Evolutionary conservation across 2,113 vertebrate genomes (phyloP).

Genomic region (Boulengeromyrus knoepffleri): DNA sequence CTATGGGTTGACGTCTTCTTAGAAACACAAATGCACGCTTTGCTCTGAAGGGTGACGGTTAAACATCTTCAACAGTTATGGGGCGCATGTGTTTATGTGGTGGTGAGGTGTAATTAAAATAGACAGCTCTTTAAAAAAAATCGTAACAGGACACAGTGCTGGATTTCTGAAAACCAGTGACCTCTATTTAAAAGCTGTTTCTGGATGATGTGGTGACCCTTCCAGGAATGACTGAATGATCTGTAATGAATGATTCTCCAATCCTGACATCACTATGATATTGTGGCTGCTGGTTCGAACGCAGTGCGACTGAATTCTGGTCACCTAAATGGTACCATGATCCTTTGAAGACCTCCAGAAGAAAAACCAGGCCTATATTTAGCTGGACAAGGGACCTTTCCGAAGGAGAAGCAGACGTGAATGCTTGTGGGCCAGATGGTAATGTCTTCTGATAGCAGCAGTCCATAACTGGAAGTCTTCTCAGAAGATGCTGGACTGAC

Average conservation of each 20-base stretch:
- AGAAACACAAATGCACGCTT: not conserved
- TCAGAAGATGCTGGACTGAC: not conserved
- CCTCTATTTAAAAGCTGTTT: not conserved
- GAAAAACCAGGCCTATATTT: not conserved
- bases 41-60: not conserved
- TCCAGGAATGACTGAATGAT: not conserved
- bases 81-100: not conserved
- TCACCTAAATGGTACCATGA: not conserved
- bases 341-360: not conserved
- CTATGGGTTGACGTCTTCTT: slow-evolving; percentile 1
- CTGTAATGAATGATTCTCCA: not conserved
- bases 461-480: not conserved
- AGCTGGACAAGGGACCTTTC: not conserved
- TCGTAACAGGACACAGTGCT: not conserved
- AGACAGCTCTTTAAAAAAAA: not conserved
- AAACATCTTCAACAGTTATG: slow-evolving; percentile 9
- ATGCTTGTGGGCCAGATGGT: not conserved
- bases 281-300: not conserved
- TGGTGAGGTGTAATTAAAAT: slow-evolving; percentile 1
- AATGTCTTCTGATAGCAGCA: not conserved
- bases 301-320: not conserved
- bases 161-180: not conserved
- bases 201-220: not conserved
- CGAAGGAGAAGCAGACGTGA: not conserved
- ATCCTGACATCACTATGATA: not conserved